A percentile compares a stretch with the other conserved stretches of the same genome.
Conservation (phyloP, 2,888 invertebrate species). For the Heterodera filipjevi region DNA sequence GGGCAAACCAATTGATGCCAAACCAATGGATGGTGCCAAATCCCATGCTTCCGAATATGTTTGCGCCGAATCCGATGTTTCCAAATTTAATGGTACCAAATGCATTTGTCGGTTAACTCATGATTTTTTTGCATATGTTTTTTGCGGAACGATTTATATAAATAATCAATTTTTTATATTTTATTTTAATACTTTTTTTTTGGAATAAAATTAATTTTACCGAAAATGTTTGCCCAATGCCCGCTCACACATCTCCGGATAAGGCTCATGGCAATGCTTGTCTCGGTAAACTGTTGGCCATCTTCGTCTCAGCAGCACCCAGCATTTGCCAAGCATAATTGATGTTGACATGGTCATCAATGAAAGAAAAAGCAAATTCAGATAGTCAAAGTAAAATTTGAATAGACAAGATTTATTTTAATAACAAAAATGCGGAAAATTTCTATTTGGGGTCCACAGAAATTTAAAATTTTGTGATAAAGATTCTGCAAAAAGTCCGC, state of each 20-base stretch:
- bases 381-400: not conserved
- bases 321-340: constrained; percentile 57
- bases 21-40: not conserved
- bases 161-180: not conserved
- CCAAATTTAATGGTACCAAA: not conserved
- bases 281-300: constrained; percentile 53
- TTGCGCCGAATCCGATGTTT: not conserved
- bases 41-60: not conserved
- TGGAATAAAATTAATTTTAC: constrained; percentile 35
- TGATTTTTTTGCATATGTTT: no score
- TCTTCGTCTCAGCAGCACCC: constrained; percentile 56
- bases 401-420: not conserved
- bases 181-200: constrained; percentile 21
- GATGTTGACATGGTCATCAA: constrained; percentile 52
- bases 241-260: constrained; percentile 60
- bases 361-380: not conserved
- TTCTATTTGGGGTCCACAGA: no score
- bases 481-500: no score
- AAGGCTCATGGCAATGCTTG: constrained; percentile 59
- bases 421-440: no score
- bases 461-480: no score
- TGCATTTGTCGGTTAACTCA: not conserved
- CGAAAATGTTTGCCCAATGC: constrained; percentile 52
- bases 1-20: not conserved
- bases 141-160: no score